Conservation (phyloP, 2,797 vertebrate species). For the Falco columbarius region DNA sequence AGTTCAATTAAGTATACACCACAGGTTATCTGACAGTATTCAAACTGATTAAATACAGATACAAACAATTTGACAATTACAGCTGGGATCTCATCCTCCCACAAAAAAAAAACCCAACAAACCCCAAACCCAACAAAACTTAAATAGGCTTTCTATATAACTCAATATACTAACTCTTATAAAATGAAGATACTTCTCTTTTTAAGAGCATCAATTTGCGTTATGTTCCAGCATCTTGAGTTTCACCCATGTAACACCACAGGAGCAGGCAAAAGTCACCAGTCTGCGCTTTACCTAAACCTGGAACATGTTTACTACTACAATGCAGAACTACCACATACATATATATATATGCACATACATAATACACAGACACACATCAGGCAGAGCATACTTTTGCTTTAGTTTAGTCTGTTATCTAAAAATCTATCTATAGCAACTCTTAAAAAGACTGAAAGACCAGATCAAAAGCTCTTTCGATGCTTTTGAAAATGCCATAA, state of each 20-base stretch:
- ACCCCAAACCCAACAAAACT: neutral
- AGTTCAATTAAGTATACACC: neutral
- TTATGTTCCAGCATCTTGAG: neutral
- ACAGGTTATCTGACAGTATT: neutral
- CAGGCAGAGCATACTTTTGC: neutral
- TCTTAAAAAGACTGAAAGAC: neutral
- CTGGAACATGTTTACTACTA: neutral
- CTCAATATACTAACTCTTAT: neutral
- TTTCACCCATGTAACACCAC: neutral
- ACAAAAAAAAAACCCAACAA: neutral
- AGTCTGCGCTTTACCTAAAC: neutral
- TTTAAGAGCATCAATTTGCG: neutral
- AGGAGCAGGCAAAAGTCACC: neutral
- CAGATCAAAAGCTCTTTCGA: neutral
- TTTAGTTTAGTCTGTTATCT: neutral
- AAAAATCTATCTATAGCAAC: neutral
- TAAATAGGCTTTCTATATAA: neutral
- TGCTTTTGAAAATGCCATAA: neutral
- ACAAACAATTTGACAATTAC: neutral
- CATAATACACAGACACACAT: neutral
- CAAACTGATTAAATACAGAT: neutral
- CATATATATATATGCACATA: rapidly evolving
- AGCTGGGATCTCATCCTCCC: neutral
- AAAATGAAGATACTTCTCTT: no score
- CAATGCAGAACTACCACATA: neutral